A percentile compares a stretch with the other conserved stretches of the same genome.
These are phyloP conservation scores for Nomada hirtipes DNA, from an alignment of 2,888 invertebrate species.

Conservation along the genomic window DNA sequence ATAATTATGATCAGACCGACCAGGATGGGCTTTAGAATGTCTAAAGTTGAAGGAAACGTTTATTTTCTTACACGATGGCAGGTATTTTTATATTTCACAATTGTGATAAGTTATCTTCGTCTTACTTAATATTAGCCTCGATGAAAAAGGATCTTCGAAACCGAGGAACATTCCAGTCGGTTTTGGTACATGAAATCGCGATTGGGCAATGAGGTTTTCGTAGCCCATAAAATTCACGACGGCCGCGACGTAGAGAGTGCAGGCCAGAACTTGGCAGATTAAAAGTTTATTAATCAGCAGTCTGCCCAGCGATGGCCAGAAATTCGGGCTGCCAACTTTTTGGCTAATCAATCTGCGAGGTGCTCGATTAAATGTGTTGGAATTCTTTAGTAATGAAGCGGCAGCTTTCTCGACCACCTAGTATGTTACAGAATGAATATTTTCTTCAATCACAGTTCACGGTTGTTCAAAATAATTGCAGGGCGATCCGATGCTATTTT, in stretches of 20 bases:
- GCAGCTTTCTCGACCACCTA: conserved; percentile 86
- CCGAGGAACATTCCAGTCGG: conserved; percentile 83
- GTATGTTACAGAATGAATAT: conserved; percentile 62
- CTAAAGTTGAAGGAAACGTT: conserved; percentile 68
- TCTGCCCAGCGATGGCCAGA: conserved; percentile 85
- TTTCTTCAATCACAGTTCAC: background rate
- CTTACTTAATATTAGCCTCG: conserved; percentile 85
- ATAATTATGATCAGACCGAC: conserved; percentile 85
- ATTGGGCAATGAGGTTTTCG: conserved; percentile 86
- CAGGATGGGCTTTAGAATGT: conserved; percentile 86
- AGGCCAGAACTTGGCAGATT: conserved; percentile 85
- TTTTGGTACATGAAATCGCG: conserved; percentile 86
- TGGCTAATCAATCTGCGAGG: conserved; percentile 44
- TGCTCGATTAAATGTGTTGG: conserved; percentile 52
- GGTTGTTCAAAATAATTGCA: no score
- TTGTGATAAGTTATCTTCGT: background rate
- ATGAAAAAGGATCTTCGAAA: conserved; percentile 86
- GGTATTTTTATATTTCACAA: background rate
- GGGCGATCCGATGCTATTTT: no score
- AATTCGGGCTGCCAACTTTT: conserved; percentile 79
- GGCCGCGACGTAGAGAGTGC: conserved; percentile 85
- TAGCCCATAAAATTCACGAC: conserved; percentile 85
- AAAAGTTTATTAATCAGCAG: conserved; percentile 86
- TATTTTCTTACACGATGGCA: background rate
- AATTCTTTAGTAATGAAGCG: conserved; percentile 85